Evolutionary conservation across 2,888 invertebrate species (phyloP).

Genomic region (Anoplius nigerrimus): DNA sequence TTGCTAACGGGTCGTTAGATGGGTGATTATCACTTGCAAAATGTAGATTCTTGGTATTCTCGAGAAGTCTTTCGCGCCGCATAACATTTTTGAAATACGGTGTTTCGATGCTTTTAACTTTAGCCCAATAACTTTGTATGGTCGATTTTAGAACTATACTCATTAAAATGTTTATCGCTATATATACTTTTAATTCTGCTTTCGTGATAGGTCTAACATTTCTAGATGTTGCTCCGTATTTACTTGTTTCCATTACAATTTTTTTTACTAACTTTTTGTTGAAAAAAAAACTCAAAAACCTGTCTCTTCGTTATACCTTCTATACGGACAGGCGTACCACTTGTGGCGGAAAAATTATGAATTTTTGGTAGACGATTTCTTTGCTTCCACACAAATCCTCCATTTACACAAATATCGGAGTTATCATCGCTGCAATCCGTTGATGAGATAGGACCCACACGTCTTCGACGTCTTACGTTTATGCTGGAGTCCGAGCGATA

Average conservation of each 20-base stretch:
- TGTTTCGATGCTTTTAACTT: too few relatives aligned
- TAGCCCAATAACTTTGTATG: slow-evolving; percentile 48
- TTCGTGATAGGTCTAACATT: too few relatives aligned
- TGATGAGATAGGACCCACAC: slow-evolving; percentile 15
- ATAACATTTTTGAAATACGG: too few relatives aligned
- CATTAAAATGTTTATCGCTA: slow-evolving; percentile 53
- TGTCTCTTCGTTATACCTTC: slow-evolving; percentile 14
- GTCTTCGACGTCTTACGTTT: slow-evolving; percentile 12
- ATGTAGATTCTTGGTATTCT: slow-evolving; percentile 29
- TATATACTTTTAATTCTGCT: slow-evolving; percentile 47
- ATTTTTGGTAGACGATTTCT: too few relatives aligned
- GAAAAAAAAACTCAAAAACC: slow-evolving; percentile 20
- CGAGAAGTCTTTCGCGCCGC: slow-evolving; percentile 31
- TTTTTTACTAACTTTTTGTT: slow-evolving; percentile 32
- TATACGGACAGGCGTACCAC: slow-evolving; percentile 15
- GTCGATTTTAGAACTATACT: slow-evolving; percentile 46
- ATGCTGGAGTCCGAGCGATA: slow-evolving; percentile 18
- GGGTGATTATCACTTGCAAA: slow-evolving; percentile 31
- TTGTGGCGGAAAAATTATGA: slow-evolving; percentile 13
- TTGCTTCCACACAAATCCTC: too few relatives aligned
- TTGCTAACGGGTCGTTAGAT: slow-evolving; percentile 34
- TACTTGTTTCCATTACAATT: slow-evolving; percentile 32
- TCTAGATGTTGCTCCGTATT: too few relatives aligned
- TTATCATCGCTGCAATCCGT: slow-evolving; percentile 29
- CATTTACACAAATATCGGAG: slow-evolving; percentile 24